Evolutionary conservation across 1,140 invertebrate species (phyloP).

Genomic region (Trichonephila clavata): DNA sequence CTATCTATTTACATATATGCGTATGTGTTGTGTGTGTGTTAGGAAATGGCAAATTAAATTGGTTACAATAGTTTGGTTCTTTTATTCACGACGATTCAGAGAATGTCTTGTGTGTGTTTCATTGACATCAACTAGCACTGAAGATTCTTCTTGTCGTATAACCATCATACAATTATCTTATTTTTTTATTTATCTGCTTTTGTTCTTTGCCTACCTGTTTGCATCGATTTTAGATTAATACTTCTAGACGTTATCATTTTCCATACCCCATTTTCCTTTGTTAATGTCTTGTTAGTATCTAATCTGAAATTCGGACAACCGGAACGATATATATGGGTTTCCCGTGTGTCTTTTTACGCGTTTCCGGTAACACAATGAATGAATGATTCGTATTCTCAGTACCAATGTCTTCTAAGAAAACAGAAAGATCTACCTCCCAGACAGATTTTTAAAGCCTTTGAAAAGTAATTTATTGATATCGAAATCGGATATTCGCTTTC

Average conservation of each 20-base stretch:
- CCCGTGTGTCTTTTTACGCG: not conserved
- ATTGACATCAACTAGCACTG: not conserved
- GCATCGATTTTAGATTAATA: not conserved
- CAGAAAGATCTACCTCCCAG: not conserved
- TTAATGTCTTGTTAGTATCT: not conserved
- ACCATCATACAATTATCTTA: not conserved
- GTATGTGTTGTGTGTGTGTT: too few relatives aligned
- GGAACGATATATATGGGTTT: constrained; percentile 37
- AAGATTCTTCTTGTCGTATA: not conserved
- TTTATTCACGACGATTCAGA: not conserved
- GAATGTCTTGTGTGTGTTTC: not conserved
- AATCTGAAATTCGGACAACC: not conserved
- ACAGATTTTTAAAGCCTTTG: not conserved
- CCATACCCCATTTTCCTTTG: not conserved
- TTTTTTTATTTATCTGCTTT: not conserved
- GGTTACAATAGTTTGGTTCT: not conserved
- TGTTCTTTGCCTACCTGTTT: not conserved
- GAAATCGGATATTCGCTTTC: constrained; percentile 3
- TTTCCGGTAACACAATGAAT: constrained; percentile 15
- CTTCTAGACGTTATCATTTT: not conserved
- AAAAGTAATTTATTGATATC: constrained; percentile 27
- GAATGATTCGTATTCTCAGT: not conserved
- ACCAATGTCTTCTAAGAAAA: not conserved
- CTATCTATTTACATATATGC: too few relatives aligned
- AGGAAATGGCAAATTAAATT: not conserved